Conservation (phyloP, 2,113 vertebrate species). For the Campylomormyrus numenius region DNA sequence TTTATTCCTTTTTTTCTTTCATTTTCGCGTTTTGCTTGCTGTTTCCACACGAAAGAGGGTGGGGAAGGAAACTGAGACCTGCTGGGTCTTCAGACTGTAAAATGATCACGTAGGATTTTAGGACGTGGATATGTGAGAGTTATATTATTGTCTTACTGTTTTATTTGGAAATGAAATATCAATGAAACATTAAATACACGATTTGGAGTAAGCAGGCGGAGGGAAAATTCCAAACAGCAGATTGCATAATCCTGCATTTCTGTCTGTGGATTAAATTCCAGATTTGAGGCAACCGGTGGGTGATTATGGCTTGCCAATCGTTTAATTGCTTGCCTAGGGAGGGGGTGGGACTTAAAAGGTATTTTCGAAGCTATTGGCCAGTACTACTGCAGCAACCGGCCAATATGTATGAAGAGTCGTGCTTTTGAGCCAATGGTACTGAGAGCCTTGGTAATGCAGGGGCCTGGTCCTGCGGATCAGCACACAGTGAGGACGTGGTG, state of each 20-base stretch:
- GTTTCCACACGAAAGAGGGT: not conserved
- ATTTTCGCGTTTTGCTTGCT: not conserved
- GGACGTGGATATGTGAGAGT: not conserved
- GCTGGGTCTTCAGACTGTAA: not conserved
- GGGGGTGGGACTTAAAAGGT: not conserved
- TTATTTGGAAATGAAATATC: not conserved
- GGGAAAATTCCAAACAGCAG: constrained; percentile 1
- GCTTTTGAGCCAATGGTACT: not conserved
- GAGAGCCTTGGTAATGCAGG: not conserved
- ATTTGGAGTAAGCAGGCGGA: not conserved
- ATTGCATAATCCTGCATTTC: constrained; percentile 48
- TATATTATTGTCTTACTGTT: not conserved
- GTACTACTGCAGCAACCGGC: not conserved
- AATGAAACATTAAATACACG: not conserved
- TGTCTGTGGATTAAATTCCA: constrained; percentile 54
- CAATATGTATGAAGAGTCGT: not conserved
- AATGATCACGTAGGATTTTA: not conserved
- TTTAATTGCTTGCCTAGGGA: not conserved
- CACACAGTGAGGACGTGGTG: not conserved
- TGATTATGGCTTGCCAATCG: constrained; percentile 44
- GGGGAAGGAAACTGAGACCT: not conserved
- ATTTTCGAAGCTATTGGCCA: not conserved
- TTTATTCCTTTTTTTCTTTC: not conserved
- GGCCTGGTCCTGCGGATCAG: not conserved
- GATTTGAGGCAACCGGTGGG: constrained; percentile 29